These are phyloP conservation scores for Pelodytes ibericus DNA, from an alignment of 2,797 vertebrate species.

Conservation along the genomic window DNA sequence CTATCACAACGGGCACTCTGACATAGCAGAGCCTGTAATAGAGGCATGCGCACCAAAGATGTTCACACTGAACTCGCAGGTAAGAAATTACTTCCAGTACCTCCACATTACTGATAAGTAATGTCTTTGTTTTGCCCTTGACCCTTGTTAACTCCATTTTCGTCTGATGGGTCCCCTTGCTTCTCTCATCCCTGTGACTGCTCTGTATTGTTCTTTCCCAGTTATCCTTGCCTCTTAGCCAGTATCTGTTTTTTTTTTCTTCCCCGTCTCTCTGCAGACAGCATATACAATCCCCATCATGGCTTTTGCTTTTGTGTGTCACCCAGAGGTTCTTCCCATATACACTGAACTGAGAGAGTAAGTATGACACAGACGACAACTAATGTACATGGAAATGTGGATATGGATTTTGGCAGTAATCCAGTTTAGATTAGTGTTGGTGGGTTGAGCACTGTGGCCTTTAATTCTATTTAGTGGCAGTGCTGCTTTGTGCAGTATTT, in stretches of 20 bases:
- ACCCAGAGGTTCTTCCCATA: conserved; percentile 86
- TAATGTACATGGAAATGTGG: not conserved
- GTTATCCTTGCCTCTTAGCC: not conserved
- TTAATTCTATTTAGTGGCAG: not conserved
- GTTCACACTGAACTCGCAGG: conserved; percentile 94
- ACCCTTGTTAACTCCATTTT: too few relatives aligned
- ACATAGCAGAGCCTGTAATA: conserved; percentile 51
- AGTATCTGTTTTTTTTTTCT: too few relatives aligned
- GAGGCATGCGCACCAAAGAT: conserved; percentile 78
- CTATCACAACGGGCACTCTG: conserved; percentile 65
- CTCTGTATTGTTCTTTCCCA: not conserved
- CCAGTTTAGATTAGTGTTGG: too few relatives aligned
- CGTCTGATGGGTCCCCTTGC: too few relatives aligned
- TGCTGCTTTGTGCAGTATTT: not conserved
- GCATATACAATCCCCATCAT: conserved; percentile 98
- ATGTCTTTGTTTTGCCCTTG: not conserved
- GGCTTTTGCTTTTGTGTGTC: conserved; percentile 97
- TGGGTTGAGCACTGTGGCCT: too few relatives aligned
- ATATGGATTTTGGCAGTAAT: too few relatives aligned
- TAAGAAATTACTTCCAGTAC: too few relatives aligned
- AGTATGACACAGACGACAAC: conserved; percentile 62
- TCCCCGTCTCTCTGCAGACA: conserved; percentile 76
- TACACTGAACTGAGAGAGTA: conserved; percentile 98
- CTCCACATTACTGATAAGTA: too few relatives aligned
- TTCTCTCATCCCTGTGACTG: too few relatives aligned